phyloP scores from a whole-genome alignment of 1,140 invertebrate species.

The Cardiocondyla obscurior region DNA sequence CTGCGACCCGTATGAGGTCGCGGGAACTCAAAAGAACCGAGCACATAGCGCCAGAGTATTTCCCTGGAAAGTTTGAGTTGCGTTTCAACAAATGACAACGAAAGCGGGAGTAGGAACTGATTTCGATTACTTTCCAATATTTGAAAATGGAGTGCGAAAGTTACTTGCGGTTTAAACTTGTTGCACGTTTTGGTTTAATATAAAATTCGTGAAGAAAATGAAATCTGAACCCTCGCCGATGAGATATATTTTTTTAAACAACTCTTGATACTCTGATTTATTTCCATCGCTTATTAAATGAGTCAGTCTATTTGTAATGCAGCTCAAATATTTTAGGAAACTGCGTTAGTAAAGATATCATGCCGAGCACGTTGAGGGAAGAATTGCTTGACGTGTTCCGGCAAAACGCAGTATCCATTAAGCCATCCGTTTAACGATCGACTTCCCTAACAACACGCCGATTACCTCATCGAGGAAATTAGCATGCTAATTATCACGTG shows the following conservation, averaged over 20 bases:
- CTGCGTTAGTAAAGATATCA: neutral
- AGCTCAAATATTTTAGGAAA: too few relatives aligned
- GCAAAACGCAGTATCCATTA: neutral
- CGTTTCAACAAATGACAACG: conserved; percentile 11
- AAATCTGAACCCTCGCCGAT: neutral
- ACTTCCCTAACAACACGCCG: conserved; percentile 53
- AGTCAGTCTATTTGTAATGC: neutral
- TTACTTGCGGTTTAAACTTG: conserved; percentile 10
- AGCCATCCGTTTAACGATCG: conserved; percentile 28
- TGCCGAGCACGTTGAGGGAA: neutral
- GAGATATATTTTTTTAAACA: too few relatives aligned
- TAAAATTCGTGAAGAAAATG: neutral
- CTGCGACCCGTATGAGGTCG: conserved; percentile 3
- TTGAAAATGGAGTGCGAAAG: neutral
- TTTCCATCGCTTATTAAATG: neutral
- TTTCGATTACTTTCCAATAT: conserved; percentile 22
- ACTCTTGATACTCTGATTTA: neutral
- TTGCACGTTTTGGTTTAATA: neutral
- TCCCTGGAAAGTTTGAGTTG: conserved; percentile 38
- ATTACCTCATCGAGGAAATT: conserved; percentile 65
- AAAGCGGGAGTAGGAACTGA: neutral
- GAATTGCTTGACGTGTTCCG: neutral
- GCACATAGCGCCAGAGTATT: neutral
- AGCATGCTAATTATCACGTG: conserved; percentile 64
- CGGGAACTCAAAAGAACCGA: conserved; percentile 43